These are phyloP conservation scores for Mycalesis mineus DNA, from an alignment of 2,888 invertebrate genomes.

Conservation along the genomic window DNA sequence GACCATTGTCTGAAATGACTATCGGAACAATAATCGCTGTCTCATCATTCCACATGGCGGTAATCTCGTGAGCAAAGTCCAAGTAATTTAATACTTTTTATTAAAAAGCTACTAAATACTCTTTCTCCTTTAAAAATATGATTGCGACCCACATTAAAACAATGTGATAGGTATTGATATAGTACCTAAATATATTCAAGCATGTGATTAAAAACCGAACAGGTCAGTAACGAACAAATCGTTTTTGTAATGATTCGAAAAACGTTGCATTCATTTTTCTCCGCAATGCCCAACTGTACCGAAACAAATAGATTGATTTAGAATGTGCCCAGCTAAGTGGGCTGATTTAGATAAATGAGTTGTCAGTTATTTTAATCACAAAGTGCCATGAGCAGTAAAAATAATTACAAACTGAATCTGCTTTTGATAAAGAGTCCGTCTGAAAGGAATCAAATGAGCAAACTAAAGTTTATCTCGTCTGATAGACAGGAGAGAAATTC, in stretches of 20 bases:
- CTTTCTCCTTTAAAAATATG: too few relatives aligned
- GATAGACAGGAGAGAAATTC: conserved; percentile 19
- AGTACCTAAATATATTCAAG: conserved; percentile 6
- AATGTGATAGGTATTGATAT: conserved; percentile 4
- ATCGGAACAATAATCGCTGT: too few relatives aligned
- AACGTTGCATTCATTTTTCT: conserved; percentile 11
- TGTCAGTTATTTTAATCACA: conserved; percentile 19
- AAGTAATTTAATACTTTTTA: too few relatives aligned
- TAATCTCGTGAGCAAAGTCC: too few relatives aligned
- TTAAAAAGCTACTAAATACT: too few relatives aligned
- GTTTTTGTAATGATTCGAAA: conserved; percentile 3
- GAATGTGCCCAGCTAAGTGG: conserved; percentile 15
- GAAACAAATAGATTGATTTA: conserved; percentile 17
- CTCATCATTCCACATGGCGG: too few relatives aligned
- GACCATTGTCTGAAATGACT: too few relatives aligned
- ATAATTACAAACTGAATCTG: conserved; percentile 21
- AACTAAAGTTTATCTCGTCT: conserved; percentile 17
- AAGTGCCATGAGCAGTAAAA: conserved; percentile 22
- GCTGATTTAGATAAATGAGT: conserved; percentile 21
- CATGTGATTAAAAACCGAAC: conserved; percentile 8
- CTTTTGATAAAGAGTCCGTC: conserved; percentile 13
- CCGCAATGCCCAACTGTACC: background rate
- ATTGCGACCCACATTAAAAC: conserved; percentile 1
- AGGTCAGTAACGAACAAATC: background rate
- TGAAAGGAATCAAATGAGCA: conserved; percentile 16